phyloP scores from a whole-genome alignment of 1,140 invertebrate species.

The Acromyrmex charruanus region DNA sequence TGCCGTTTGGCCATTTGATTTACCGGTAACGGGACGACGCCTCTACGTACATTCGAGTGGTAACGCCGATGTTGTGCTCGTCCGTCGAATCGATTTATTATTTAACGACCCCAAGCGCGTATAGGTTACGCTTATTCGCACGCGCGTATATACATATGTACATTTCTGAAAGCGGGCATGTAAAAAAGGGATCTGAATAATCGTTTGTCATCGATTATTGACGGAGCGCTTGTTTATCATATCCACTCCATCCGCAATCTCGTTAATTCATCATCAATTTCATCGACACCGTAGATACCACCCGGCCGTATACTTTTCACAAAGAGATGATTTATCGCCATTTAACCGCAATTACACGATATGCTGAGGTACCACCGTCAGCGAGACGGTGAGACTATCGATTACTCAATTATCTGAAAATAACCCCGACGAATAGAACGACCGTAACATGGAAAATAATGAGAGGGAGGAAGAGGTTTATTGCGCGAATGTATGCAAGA shows the following conservation, averaged over 20 bases:
- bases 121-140: neutral
- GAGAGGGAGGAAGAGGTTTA: neutral
- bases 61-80: constrained; percentile 22
- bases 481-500: neutral
- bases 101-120: constrained; percentile 7
- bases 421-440: neutral
- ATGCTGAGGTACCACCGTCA: constrained; percentile 5
- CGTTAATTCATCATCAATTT: constrained; percentile 52
- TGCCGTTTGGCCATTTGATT: constrained; percentile 66
- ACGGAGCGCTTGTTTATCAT: constrained; percentile 31
- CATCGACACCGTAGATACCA: neutral
- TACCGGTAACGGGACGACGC: constrained; percentile 56
- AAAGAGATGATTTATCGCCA: constrained; percentile 35
- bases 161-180: neutral
- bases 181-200: neutral
- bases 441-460: neutral
- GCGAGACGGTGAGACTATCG: neutral
- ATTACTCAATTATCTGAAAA: constrained; percentile 32
- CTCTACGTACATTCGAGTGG: constrained; percentile 36
- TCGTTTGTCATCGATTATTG: constrained; percentile 35
- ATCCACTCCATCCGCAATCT: constrained; percentile 36
- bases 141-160: neutral
- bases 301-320: constrained; percentile 1
- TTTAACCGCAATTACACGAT: constrained; percentile 44
- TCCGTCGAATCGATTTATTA: constrained; percentile 46